A percentile compares a stretch with the other conserved stretches of the same genome.
Conservation (phyloP, 1,140 invertebrate species). For the Drosophila nigrodunni region DNA sequence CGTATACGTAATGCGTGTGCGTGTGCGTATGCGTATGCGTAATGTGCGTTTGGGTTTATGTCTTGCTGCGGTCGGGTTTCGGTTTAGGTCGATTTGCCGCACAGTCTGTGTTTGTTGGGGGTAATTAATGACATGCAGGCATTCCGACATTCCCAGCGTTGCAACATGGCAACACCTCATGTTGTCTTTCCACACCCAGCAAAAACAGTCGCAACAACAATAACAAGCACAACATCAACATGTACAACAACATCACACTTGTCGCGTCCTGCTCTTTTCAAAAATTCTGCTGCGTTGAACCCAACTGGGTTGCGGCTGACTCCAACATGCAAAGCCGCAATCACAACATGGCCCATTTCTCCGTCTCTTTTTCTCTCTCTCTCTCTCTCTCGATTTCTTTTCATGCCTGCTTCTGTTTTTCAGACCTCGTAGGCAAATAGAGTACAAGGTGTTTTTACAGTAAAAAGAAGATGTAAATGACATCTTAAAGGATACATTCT, state of each 20-base stretch:
- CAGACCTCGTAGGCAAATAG: too few species aligned
- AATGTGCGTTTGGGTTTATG: constrained; percentile 6
- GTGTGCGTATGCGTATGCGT: not conserved
- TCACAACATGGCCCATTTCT: constrained; percentile 60
- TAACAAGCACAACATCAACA: too few species aligned
- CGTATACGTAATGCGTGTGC: constrained; percentile 26
- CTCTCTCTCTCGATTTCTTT: too few species aligned
- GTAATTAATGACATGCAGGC: constrained; percentile 73
- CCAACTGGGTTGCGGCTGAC: constrained; percentile 45
- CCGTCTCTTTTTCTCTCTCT: constrained; percentile 8
- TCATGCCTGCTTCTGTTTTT: constrained; percentile 14
- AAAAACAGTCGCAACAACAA: too few species aligned
- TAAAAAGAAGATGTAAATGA: too few species aligned
- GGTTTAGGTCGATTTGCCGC: constrained; percentile 65
- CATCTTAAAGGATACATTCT: too few species aligned
- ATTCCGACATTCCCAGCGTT: not conserved
- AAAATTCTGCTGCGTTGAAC: constrained; percentile 44
- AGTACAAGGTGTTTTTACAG: too few species aligned
- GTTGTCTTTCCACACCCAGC: too few species aligned
- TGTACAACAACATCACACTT: constrained; percentile 39
- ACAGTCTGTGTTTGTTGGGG: constrained; percentile 17
- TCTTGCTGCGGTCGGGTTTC: constrained; percentile 35
- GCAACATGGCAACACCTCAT: constrained; percentile 5
- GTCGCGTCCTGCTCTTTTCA: not conserved
- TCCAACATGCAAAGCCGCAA: constrained; percentile 71